Conservation (phyloP, 2,113 vertebrate species). For the Stigmatopora argus region DNA sequence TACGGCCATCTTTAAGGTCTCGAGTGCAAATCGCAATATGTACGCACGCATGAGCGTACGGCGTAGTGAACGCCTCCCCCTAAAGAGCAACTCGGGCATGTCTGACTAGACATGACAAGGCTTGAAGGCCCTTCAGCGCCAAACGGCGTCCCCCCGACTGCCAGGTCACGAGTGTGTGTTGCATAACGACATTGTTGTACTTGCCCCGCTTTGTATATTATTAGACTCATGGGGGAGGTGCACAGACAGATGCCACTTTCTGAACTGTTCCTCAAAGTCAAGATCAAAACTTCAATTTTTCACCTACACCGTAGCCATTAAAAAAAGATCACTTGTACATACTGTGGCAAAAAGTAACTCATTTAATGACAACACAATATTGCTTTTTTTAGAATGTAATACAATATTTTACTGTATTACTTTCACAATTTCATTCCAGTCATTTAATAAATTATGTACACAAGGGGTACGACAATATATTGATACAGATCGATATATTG, state of each 20-base stretch:
- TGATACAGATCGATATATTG: too few species aligned
- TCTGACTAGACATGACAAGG: constrained; percentile 31
- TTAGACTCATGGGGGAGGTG: constrained; percentile 41
- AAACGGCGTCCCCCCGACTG: background rate
- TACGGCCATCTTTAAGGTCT: constrained; percentile 14
- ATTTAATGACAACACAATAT: too few species aligned
- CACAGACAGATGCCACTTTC: background rate
- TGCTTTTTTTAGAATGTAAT: too few species aligned
- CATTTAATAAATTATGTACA: too few species aligned
- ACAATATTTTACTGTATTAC: too few species aligned
- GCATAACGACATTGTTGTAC: constrained; percentile 41
- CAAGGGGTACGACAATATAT: too few species aligned
- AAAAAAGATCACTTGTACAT: too few species aligned
- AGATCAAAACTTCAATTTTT: background rate
- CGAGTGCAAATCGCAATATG: constrained; percentile 24
- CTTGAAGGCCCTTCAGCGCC: constrained; percentile 3
- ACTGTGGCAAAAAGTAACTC: too few species aligned
- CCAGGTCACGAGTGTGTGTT: constrained; percentile 43
- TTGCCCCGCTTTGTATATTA: constrained; percentile 44
- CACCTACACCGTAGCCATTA: too few species aligned
- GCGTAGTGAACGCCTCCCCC: constrained; percentile 49
- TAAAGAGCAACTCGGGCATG: constrained; percentile 31
- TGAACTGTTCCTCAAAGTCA: background rate
- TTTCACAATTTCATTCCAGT: too few species aligned
- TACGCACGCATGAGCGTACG: constrained; percentile 31